phyloP scores from a whole-genome alignment of 1,140 invertebrate species.

The Aricia agestis region DNA sequence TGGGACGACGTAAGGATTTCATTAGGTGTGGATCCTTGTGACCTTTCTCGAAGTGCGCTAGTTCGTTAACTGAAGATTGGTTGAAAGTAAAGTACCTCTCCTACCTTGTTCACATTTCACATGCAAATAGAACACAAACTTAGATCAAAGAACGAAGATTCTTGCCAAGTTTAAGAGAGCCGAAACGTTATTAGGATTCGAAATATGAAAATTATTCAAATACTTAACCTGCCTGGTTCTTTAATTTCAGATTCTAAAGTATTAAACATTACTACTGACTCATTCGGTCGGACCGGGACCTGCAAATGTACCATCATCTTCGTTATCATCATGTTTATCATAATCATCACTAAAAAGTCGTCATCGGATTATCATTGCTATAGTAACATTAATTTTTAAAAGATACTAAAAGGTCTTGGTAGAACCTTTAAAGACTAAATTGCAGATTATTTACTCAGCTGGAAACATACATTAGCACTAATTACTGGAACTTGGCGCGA shows the following conservation, averaged over 20 bases:
- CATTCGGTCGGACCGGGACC: too few relatives aligned
- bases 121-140: background rate
- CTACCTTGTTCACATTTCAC: constrained; percentile 1
- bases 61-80: constrained; percentile 1
- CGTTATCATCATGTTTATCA: too few relatives aligned
- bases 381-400: too few relatives aligned
- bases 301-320: too few relatives aligned
- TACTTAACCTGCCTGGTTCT: background rate
- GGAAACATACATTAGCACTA: too few relatives aligned
- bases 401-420: too few relatives aligned
- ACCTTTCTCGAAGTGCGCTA: background rate
- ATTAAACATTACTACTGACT: background rate
- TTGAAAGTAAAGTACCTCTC: background rate
- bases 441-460: too few relatives aligned
- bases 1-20: background rate
- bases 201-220: background rate
- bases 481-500: too few relatives aligned
- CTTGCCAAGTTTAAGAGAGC: background rate
- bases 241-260: background rate
- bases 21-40: background rate
- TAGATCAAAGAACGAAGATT: background rate
- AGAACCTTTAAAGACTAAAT: too few relatives aligned
- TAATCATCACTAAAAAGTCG: too few relatives aligned
- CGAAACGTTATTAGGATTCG: background rate
- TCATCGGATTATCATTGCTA: too few relatives aligned